Conservation (phyloP, 2,113 vertebrate species). For the Fukomys damarensis region DNA sequence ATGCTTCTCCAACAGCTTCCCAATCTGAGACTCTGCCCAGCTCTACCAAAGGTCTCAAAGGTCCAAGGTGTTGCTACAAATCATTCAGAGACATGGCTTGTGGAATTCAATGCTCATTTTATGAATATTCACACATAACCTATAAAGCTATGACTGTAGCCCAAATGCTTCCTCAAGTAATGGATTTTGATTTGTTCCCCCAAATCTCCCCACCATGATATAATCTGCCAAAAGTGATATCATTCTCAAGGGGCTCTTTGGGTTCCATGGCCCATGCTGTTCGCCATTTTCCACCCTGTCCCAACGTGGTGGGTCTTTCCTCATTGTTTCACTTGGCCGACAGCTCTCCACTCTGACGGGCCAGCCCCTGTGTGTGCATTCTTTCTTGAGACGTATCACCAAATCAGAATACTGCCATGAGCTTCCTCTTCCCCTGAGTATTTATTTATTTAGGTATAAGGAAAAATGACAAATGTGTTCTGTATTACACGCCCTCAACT, state of each 20-base stretch:
- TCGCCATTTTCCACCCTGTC: conserved; percentile 71
- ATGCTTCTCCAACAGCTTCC: background rate
- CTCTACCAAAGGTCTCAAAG: background rate
- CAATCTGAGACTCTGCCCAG: background rate
- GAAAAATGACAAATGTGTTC: conserved; percentile 69
- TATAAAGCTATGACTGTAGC: conserved; percentile 59
- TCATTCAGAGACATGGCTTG: background rate
- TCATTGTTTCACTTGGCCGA: conserved; percentile 38
- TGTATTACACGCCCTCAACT: conserved; percentile 58
- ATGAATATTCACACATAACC: background rate
- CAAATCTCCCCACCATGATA: conserved; percentile 81
- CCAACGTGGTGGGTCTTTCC: conserved; percentile 62
- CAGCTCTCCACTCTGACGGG: background rate
- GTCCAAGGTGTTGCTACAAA: background rate
- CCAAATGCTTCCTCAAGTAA: conserved; percentile 64
- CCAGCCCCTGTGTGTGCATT: conserved; percentile 72
- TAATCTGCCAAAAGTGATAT: conserved; percentile 81
- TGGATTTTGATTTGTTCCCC: conserved; percentile 82
- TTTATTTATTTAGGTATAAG: conserved; percentile 64
- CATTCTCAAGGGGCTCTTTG: conserved; percentile 82
- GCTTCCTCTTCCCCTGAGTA: background rate
- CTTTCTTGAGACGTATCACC: conserved; percentile 75
- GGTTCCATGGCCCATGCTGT: conserved; percentile 67
- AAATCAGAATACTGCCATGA: conserved; percentile 59
- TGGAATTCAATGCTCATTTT: conserved; percentile 8